Conservation (phyloP, 2,113 vertebrate genomes). For the Gallinago undulata region DNA sequence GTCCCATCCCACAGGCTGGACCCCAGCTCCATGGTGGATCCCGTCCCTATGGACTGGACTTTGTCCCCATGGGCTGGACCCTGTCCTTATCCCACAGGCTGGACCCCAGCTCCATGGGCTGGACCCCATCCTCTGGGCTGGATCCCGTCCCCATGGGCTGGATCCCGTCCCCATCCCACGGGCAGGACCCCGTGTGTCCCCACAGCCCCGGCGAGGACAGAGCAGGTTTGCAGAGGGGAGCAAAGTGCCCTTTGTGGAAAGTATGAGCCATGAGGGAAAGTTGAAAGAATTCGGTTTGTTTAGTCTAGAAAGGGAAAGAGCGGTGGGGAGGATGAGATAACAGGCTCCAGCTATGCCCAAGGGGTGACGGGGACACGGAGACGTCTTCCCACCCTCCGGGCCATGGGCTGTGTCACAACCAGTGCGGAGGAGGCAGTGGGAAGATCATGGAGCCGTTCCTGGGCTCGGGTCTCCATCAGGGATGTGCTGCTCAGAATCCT, state of each 20-base stretch:
- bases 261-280: background rate
- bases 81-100: background rate
- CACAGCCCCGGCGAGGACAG: rapidly evolving
- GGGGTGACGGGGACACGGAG: background rate
- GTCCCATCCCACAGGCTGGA: background rate
- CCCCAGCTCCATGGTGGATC: background rate
- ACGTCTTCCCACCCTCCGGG: background rate
- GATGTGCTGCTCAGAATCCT: background rate
- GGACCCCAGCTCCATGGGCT: background rate
- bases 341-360: background rate
- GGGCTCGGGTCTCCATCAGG: background rate
- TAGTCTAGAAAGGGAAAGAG: background rate
- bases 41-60: background rate
- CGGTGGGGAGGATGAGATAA: background rate
- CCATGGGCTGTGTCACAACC: background rate
- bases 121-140: too few species aligned
- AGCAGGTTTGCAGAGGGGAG: background rate
- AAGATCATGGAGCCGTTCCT: background rate
- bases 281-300: background rate
- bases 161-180: background rate
- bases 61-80: background rate
- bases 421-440: background rate
- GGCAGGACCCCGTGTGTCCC: background rate
- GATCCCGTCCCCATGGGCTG: too few species aligned
- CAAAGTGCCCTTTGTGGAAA: background rate